Conservation (phyloP, 2,888 invertebrate genomes). For the Charanyca ferruginea region DNA sequence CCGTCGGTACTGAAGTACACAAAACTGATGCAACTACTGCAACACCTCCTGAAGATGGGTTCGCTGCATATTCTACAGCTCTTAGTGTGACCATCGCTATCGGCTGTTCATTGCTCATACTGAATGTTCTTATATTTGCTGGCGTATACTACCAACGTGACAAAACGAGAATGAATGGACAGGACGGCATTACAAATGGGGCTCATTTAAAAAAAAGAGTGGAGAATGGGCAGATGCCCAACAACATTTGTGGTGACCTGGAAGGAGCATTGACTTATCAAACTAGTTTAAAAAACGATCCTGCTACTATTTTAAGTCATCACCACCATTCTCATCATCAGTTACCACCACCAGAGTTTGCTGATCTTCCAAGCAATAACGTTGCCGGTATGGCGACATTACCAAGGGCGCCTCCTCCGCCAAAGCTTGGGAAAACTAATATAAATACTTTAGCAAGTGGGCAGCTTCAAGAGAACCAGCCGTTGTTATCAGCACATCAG, state of each 20-base stretch:
- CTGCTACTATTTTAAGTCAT: constrained; percentile 94
- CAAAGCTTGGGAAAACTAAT: constrained; percentile 92
- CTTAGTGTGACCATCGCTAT: constrained; percentile 98
- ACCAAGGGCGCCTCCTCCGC: constrained; percentile 94
- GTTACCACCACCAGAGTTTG: constrained; percentile 95
- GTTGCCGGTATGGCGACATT: constrained; percentile 90
- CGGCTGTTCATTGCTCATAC: constrained; percentile 97
- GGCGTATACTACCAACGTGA: constrained; percentile 98
- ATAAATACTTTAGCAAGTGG: constrained; percentile 91
- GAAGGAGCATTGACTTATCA: constrained; percentile 91
- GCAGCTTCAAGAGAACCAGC: constrained; percentile 93
- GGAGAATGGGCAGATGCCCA: constrained; percentile 97
- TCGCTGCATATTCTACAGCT: constrained; percentile 97
- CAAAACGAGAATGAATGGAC: constrained; percentile 94
- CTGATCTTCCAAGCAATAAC: constrained; percentile 94
- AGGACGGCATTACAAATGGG: constrained; percentile 89
- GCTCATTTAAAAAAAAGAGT: constrained; percentile 93
- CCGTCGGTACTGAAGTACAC: constrained; percentile 77
- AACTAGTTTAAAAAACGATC: constrained; percentile 92
- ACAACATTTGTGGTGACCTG: constrained; percentile 96
- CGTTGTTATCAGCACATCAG: constrained; percentile 94
- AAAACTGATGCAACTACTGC: constrained; percentile 88
- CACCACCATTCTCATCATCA: constrained; percentile 95
- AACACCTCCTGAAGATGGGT: constrained; percentile 95
- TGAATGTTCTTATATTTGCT: constrained; percentile 98